Percentiles rank a stretch among this genome's conserved stretches.
Conservation (phyloP, 2,888 invertebrate species). For the Protonemura montana region DNA sequence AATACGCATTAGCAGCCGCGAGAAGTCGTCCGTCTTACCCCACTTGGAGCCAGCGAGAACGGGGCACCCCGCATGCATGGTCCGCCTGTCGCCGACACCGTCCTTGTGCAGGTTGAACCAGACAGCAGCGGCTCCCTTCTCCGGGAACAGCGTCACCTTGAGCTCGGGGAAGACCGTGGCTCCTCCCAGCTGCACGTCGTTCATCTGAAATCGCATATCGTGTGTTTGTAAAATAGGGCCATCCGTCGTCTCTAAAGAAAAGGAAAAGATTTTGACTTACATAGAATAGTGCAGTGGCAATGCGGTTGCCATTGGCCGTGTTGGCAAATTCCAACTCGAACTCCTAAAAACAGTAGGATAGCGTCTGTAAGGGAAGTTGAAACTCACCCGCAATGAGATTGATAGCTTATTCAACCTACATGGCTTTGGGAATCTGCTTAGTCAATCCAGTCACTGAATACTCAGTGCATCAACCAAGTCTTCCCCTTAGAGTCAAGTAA, state of each 20-base stretch:
- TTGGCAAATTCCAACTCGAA: slow-evolving; percentile 86
- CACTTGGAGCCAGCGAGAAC: slow-evolving; percentile 96
- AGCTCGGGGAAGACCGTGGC: slow-evolving; percentile 96
- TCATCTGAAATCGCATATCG: slow-evolving; percentile 74
- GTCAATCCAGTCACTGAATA: too few species aligned
- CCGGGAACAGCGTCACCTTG: slow-evolving; percentile 86
- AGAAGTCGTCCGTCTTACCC: slow-evolving; percentile 68
- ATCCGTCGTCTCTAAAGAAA: not conserved
- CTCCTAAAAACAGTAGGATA: slow-evolving; percentile 69
- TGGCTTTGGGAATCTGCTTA: too few species aligned
- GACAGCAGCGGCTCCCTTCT: slow-evolving; percentile 91
- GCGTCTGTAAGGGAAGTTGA: slow-evolving; percentile 49
- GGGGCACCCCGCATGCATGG: slow-evolving; percentile 96
- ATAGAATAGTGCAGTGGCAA: slow-evolving; percentile 96
- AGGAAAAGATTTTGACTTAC: slow-evolving; percentile 69
- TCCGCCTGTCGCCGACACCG: slow-evolving; percentile 91
- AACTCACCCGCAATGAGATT: too few species aligned
- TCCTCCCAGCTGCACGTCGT: slow-evolving; percentile 95
- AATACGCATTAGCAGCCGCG: not conserved
- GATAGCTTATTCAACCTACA: too few species aligned
- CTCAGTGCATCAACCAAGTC: too few species aligned
- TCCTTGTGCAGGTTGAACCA: slow-evolving; percentile 93
- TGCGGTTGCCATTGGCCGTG: slow-evolving; percentile 90
- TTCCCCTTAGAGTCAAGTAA: too few species aligned
- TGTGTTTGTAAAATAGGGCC: not conserved